Evolutionary conservation across 2,888 invertebrate genomes (phyloP), one percentile per base, ranked within the genome.

Genomic region (Strigamia transsilvanica): DNA sequence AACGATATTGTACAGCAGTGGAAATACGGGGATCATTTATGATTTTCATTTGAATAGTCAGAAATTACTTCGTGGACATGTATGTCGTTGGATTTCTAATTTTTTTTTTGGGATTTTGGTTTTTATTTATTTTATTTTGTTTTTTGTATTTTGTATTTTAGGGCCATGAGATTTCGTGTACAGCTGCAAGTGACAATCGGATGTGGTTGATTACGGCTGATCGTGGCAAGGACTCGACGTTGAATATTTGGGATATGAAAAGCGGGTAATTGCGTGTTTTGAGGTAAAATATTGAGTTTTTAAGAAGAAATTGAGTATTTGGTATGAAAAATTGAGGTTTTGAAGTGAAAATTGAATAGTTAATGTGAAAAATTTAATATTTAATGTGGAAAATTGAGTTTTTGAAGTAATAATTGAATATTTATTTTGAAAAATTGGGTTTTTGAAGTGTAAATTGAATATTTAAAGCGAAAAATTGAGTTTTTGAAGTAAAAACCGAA

Each of bases 211-310:
- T 79, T 2, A 34, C 79, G 3, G 79, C 79, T 27, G 32, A 27
- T 79, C 18, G 18, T 2, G 79, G 79, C 32, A 12, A 79, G 32
- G 79, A 79, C 7, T 3, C 32, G 15, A 79, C 27, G 7, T 34
- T 79, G 34, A 79, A 32, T 34, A 38, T 79, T 38, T 79, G 79
- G 79, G 79, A 79, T n/a, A 34, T 79, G 34, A 79, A 79, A 79
- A 79, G 32, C 23, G 79, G 79, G 79, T 79, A 32, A 79, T 27
- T 27, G n/a, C n/a, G n/a, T n/a, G n/a, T n/a, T n/a, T n/a, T n/a
- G n/a, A n/a, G n/a, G n/a, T n/a, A n/a, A n/a, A n/a, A n/a, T n/a
- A n/a, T n/a, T n/a, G n/a, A n/a, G n/a, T n/a, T n/a, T n/a, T n/a
- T n/a, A n/a, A n/a, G n/a, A n/a, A n/a, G n/a, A n/a, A n/a, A n/a